Evolutionary conservation across 35 echinoderm and acorn worm genomes (phyloP), one percentile per base, ranked within the genome.

Genomic region (Stichopus chloronotus): DNA sequence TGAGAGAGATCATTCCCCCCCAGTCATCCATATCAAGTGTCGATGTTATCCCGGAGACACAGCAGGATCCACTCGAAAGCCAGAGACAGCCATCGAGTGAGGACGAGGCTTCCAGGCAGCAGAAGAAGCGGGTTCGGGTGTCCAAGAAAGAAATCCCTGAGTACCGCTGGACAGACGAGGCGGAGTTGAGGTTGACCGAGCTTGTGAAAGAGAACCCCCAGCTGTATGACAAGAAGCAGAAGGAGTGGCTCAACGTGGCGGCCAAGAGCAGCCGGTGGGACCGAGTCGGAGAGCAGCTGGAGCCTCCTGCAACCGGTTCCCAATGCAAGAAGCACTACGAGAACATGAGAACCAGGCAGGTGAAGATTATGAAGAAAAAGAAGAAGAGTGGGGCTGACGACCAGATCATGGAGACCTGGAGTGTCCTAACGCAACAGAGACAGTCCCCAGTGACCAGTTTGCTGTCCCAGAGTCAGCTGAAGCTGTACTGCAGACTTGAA

Each of bases 251-350:
- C 63, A 93, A 93, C 54, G 92, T 93, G 83, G 92, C 92, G 12
- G 92, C 92, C 63, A 93, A 88, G 71, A 25, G 19, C 85, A 74
- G 71, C 30, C 19, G 25, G 71, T 93, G 92, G 92, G 58, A 93
- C 56, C 57, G 19, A 86, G 92, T 78, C 57, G 93, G 86, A 89
- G 85, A 89, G 58, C 93, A 94, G 58, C 93, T 79, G 68, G 86
- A 94, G 55, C 86, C 93, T 90, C 93, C 93, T 90, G 93, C 93
- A 84, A 90, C 93, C 90, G 93, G 93, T 89, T 25, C 61, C 87
- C 93, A 94, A 82, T 94, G 87, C 87, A 94, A 94, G 93, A 91
- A 94, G 78, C 58, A 63, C 76, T 91, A 91, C 76, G 93, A 94
- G 79, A 90, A 91, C 30, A 94, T 91, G 93, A 94, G 93, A 72